phyloP scores from a whole-genome alignment of 1,140 invertebrate species.

The Brachionus rotundiformis region DNA sequence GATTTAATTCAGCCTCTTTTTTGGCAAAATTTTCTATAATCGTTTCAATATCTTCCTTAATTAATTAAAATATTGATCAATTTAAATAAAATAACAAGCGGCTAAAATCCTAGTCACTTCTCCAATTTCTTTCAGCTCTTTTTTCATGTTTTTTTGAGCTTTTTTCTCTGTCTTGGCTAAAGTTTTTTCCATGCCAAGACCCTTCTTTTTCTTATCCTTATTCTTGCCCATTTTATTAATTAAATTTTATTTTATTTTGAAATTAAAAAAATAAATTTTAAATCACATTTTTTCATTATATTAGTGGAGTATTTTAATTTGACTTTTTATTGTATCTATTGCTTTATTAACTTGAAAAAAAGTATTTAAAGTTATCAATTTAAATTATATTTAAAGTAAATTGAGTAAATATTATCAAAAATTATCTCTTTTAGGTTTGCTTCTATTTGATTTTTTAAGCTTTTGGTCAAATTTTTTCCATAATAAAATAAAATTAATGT shows the following conservation, averaged over 20 bases:
- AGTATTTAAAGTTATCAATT: too few species aligned
- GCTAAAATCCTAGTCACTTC: too few species aligned
- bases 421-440: too few species aligned
- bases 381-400: too few species aligned
- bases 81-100: too few species aligned
- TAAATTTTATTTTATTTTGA: not conserved
- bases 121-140: conserved; percentile 50
- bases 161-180: conserved; percentile 50
- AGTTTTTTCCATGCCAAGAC: conserved; percentile 50
- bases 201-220: conserved; percentile 51
- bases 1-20: conserved; percentile 47
- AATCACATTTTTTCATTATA: not conserved
- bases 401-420: too few species aligned
- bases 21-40: conserved; percentile 39
- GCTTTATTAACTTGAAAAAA: not conserved
- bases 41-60: conserved; percentile 47
- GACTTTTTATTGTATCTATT: not conserved
- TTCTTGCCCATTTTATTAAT: conserved; percentile 38
- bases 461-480: too few species aligned
- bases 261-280: not conserved
- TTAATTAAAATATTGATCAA: too few species aligned
- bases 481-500: too few species aligned
- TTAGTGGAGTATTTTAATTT: not conserved
- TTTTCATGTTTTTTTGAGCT: conserved; percentile 39
- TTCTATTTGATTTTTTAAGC: too few species aligned